Base-by-base conservation (phyloP, 1,140 invertebrate genomes). In the Drosophila sucinea region DNA sequence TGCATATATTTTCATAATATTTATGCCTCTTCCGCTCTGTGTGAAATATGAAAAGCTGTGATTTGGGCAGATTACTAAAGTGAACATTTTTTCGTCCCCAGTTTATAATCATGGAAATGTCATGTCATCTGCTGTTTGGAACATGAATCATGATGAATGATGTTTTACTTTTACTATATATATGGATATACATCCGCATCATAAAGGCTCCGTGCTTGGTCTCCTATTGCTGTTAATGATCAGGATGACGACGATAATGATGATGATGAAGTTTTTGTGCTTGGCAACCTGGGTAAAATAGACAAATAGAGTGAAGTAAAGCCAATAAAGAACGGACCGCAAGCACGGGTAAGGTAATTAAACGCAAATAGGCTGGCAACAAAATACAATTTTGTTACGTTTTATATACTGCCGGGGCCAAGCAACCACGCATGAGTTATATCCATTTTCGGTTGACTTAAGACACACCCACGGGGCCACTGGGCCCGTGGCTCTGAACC, bases 321-420 rank as follows among this genome's bases (percentile, higher is more conserved):
- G 57, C 40, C 57, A 76, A 77, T 55, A 69, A 57, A 77, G 68
- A 65, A 74, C 40, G 66, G 54, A 72, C 66, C 62, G 70, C 62
- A 72, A 35, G 58, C 60, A 60, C 57, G 61, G 55, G 65, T 38
- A 72, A 54, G 55, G 70, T 70, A 84, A 84, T 78, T 89, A 84
- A 80, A 82, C 70, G 63, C 29, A 71, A 77, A 77, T 85, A 74
- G 67, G 60, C 72, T 51, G 69, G 62, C 68, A 69, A 67, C 47
- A 71, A 79, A 77, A 79, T 76, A 79, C 51, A 78, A 71, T 51
- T 68, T 61, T 57, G 33, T 67, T 56, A 30, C 54, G 29, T 56
- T 56, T 65, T 79, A 47, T 68, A 70, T 78, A 51, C 44, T 51
- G 64, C 70, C 54, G 41, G 69, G 71, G 63, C 69, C 65, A 11